These are phyloP conservation scores for Aspidoscelis tigris DNA, from an alignment of 2,113 vertebrate species.

Conservation along the genomic window DNA sequence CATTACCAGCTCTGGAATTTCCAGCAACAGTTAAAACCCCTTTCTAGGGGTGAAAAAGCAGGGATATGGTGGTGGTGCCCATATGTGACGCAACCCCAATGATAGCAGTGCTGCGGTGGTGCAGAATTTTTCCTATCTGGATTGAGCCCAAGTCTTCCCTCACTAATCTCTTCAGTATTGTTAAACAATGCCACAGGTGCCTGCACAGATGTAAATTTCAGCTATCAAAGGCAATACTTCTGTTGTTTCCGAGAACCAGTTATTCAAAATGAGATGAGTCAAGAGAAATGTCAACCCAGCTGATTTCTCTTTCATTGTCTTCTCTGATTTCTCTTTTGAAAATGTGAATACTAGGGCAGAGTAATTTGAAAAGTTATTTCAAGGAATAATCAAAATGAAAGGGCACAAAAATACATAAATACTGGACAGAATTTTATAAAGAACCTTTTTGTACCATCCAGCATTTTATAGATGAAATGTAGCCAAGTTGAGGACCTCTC, in stretches of 20 bases:
- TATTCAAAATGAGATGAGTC: not conserved
- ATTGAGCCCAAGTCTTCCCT: too few relatives aligned
- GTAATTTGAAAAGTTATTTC: not conserved
- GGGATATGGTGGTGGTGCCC: too few relatives aligned
- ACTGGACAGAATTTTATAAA: not conserved
- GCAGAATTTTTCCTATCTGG: too few relatives aligned
- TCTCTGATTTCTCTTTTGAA: not conserved
- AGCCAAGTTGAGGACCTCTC: not conserved
- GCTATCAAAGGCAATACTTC: not conserved
- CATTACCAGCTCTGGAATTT: too few relatives aligned
- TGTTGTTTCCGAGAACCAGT: not conserved
- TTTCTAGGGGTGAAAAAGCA: too few relatives aligned
- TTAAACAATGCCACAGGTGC: not conserved
- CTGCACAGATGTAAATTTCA: not conserved
- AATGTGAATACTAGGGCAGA: not conserved
- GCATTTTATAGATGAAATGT: not conserved
- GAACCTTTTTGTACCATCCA: not conserved
- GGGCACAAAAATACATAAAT: not conserved
- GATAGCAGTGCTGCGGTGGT: too few relatives aligned
- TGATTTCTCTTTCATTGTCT: not conserved
- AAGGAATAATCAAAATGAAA: not conserved
- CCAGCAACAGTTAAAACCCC: too few relatives aligned
- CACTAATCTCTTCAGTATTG: not conserved
- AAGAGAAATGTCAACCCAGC: not conserved
- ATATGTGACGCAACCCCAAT: too few relatives aligned